Base-by-base conservation (phyloP, 2,113 vertebrate species). In the Bujurquina vittata region DNA sequence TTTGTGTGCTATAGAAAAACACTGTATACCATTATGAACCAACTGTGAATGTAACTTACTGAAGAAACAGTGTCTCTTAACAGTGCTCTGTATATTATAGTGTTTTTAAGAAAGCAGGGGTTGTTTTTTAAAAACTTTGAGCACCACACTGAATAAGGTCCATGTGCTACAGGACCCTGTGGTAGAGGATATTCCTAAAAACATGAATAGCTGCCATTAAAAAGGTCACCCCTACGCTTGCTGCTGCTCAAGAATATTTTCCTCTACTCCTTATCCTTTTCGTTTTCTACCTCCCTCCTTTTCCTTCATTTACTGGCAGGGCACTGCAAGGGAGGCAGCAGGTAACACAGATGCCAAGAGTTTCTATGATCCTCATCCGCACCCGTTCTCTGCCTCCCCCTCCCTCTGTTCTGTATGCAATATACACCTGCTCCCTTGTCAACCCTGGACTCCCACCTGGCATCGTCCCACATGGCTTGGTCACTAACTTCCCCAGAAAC, bases 341-440 rank as follows among this genome's bases (percentile, higher is more conserved):
- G 94, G 91, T 94, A 93, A 88, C 75, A 80, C 89, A 91, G 87
- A 92, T 89, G 91, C 92, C 91, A 89, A 81, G 87, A 84, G 63
- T 89, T 91, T 81, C 69, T 79, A 73, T 84, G 84, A 87, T 75
- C 74, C 77, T 31, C 40, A 15, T 23, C 67, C 58, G 4, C 62
- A 29, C 77, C 55, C 29, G 5, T 69, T 69, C 43, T 20, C 23
- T 69, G 43, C 29, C 49, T 57, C 33, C 74, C 63, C 67, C 84
- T 78, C 83, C 29, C 65, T 18, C 65, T 81, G 81, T 80, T 85
- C 81, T 77, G 85, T 81, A 88, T 88, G 89, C 86, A 89, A 88
- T 43, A 87, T 88, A 91, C 93, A 94, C 92, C 92, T 92, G 92
- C 92, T 93, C 91, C 87, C 86, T 89, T 85, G 86, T 92, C 88